A percentile compares a stretch with the other conserved stretches of the same genome.
phyloP scores from a whole-genome alignment of 2,888 invertebrate genomes.

The Epinotia bilunana region DNA sequence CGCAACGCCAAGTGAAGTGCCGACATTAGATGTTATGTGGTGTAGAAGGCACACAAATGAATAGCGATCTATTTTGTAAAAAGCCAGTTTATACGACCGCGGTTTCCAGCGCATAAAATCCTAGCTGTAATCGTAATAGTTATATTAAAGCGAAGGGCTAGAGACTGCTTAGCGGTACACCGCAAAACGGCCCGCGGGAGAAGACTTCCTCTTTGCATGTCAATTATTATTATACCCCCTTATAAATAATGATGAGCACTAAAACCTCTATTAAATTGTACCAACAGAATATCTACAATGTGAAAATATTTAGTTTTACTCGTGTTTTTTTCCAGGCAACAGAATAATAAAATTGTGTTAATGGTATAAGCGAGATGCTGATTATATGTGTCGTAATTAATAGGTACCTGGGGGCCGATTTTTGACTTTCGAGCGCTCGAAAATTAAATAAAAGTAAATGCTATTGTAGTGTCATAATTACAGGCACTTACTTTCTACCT shows the following conservation, averaged over 20 bases:
- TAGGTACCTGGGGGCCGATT: no score
- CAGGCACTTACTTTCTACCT: no score
- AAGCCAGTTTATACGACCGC: conserved; percentile 54
- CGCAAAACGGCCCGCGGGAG: conserved; percentile 64
- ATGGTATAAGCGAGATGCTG: neutral
- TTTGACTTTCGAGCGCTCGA: no score
- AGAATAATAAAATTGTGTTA: neutral
- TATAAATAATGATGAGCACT: conserved; percentile 42
- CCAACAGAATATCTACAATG: conserved; percentile 2
- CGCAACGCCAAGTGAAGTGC: no score
- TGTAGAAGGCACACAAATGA: conserved; percentile 12
- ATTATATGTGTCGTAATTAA: neutral
- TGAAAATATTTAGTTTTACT: neutral
- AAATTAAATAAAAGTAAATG: no score
- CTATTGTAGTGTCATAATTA: no score
- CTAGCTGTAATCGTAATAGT: conserved; percentile 59
- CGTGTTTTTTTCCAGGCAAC: neutral
- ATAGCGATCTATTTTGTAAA: conserved; percentile 29
- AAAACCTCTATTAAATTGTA: conserved; percentile 22
- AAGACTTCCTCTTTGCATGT: conserved; percentile 64
- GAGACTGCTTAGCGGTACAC: conserved; percentile 68
- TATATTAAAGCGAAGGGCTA: conserved; percentile 59
- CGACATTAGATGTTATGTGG: neutral
- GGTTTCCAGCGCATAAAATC: conserved; percentile 59
- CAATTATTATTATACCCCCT: conserved; percentile 47